Conservation (phyloP, 2,113 vertebrate species). For the human (Homo sapiens) region GRCh38 chr5:175365501-175366000, state of each 20-base stretch:
- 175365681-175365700: background rate
- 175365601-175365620: background rate
- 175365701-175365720: background rate
- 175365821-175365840: background rate
- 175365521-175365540: background rate
- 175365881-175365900: background rate
- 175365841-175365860: background rate
- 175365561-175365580: background rate
- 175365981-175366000: too few relatives aligned
- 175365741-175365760: background rate
- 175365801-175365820: background rate
- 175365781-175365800: rapidly evolving
- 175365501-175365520: background rate
- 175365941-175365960: too few relatives aligned
- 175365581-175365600: background rate
- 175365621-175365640: background rate
- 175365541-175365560: background rate
- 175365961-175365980: too few relatives aligned
- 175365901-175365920: too few relatives aligned
- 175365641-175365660: too few relatives aligned
- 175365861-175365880: background rate
- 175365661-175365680: background rate
- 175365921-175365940: too few relatives aligned
- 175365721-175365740: background rate
- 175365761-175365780: background rate